Percentiles rank a stretch among this genome's conserved stretches.
Evolutionary conservation across 2,888 invertebrate genomes (phyloP).

Genomic region (Lasioglossum leucozonium): DNA sequence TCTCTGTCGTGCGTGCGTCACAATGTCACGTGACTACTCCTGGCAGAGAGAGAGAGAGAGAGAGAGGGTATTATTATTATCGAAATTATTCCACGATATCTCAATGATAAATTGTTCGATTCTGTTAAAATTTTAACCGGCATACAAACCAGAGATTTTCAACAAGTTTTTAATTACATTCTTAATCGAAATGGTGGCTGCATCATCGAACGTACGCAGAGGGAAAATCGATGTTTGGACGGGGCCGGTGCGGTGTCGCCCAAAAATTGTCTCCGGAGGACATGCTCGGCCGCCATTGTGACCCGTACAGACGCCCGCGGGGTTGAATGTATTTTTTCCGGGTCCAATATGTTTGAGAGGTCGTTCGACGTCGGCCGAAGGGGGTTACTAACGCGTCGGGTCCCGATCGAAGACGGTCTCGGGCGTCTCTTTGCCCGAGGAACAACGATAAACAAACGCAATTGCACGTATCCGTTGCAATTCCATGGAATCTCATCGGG

Average conservation of each 20-base stretch:
- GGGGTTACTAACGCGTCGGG: background rate
- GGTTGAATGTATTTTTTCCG: conserved; percentile 13
- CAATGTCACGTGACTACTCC: too few relatives aligned
- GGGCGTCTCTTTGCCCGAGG: background rate
- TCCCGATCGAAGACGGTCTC: background rate
- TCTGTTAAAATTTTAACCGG: too few relatives aligned
- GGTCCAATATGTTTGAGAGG: conserved; percentile 12
- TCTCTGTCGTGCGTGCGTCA: too few relatives aligned
- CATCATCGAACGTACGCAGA: too few relatives aligned
- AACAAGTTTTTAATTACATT: too few relatives aligned
- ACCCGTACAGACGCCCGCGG: background rate
- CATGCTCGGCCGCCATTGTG: background rate
- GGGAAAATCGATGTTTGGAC: background rate
- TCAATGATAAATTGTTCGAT: too few relatives aligned
- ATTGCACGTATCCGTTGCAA: conserved; percentile 37
- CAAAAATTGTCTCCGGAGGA: background rate
- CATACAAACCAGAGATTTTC: too few relatives aligned
- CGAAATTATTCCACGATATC: too few relatives aligned
- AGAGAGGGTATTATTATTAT: too few relatives aligned
- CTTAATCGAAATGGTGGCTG: too few relatives aligned
- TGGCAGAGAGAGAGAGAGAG: too few relatives aligned
- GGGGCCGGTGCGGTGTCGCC: background rate
- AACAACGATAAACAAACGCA: conserved; percentile 35
- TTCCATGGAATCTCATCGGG: conserved; percentile 45
- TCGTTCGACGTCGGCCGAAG: background rate